These are phyloP conservation scores for Podilymbus podiceps DNA, from an alignment of 2,113 vertebrate species.

Conservation along the genomic window DNA sequence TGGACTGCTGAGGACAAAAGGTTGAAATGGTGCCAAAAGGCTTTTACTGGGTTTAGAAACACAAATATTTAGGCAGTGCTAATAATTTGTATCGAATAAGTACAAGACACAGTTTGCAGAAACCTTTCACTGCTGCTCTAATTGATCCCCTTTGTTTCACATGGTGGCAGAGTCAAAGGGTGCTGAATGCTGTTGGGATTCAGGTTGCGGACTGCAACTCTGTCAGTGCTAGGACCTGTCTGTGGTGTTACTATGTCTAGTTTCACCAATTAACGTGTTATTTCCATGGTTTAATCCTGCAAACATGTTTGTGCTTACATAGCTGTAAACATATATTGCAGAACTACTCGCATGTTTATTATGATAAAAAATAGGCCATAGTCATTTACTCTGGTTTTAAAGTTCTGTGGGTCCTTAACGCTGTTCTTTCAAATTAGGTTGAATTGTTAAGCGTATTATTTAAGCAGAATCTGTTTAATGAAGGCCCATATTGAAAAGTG, in stretches of 20 bases:
- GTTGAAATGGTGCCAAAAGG: not conserved
- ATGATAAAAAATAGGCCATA: not conserved
- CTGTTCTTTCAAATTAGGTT: not conserved
- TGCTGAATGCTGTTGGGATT: not conserved
- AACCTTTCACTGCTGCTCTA: not conserved
- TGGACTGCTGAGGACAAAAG: not conserved
- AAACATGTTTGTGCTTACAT: not conserved
- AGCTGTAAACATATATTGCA: not conserved
- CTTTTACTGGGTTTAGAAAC: not conserved
- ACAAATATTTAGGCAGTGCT: not conserved
- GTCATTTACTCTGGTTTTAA: not conserved
- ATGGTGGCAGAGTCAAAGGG: not conserved
- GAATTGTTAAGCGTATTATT: not conserved
- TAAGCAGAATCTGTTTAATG: not conserved
- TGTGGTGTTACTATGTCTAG: not conserved
- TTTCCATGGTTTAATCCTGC: not conserved
- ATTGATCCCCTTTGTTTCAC: not conserved
- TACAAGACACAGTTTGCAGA: not conserved
- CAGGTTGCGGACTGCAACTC: accelerated
- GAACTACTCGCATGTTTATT: not conserved
- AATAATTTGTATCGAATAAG: not conserved
- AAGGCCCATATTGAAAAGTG: not conserved
- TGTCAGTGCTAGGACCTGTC: not conserved
- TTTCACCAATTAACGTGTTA: not conserved
- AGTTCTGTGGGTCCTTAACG: not conserved